Base-by-base conservation (phyloP, 2,113 vertebrate species). In the Prionailurus viverrinus region DNA sequence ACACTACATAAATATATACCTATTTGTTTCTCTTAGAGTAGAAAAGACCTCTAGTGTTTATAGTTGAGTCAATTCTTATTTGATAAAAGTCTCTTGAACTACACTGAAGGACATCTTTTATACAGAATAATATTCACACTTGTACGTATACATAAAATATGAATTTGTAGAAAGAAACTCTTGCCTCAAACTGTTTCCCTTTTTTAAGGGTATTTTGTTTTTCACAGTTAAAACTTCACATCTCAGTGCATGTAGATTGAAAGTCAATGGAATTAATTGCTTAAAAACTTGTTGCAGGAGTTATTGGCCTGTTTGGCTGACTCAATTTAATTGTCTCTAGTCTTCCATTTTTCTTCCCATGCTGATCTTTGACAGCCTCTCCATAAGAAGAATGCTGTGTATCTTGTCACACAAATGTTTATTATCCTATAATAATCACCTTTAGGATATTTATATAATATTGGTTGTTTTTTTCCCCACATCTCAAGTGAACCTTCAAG, bases 81-180 rank as follows among this genome's bases (percentile, higher is more conserved):
- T 97, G 97, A 97, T 98, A 53, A 98, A 96, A 95, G 87, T 94
- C 96, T 98, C 98, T 98, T 48, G 48, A 98, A 98, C 96, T 96
- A 89, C 97, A 97, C 93, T 95, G 95, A 98, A 98, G 93, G 97
- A 87, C 98, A 98, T 79, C 96, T 97, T 98, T 98, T 97, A 97
- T 97, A 98, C 87, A 98, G 93, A 98, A 97, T 93, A 98, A 95
- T 82, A 97, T 94, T 94, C 89, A 98, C 69, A 39, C 36, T 96
- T 98, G 96, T 97, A 85, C 94, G 94, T 82, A 58, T 92, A 69
- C 94, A 33, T 98, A 95, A 94, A 98, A 95, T 98, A 96, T 80
- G 89, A 97, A 98, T 98, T 97, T 97, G 48, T 90, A 41, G 92
- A 74, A 95, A 96, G 97, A 96, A 98, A 97, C 93, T 91, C 68